Evolutionary conservation across 2,113 vertebrate species (phyloP).

Genomic region (Dasyprocta punctata): DNA sequence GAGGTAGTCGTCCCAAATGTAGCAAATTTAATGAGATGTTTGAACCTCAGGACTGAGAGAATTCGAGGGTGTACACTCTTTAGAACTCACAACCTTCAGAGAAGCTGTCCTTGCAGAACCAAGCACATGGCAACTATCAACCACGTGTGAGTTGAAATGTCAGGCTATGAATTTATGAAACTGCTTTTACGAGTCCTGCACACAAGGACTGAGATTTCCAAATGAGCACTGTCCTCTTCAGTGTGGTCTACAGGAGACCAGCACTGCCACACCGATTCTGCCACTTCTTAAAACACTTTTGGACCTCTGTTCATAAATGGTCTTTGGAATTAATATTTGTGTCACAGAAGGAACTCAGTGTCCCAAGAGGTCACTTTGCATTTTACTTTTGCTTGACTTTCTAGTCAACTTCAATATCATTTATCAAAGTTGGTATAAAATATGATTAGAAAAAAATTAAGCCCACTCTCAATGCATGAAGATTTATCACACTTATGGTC

Average conservation of each 20-base stretch:
- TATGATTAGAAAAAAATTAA: not conserved
- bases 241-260: not conserved
- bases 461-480: not conserved
- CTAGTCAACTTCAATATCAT: not conserved
- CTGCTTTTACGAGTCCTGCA: not conserved
- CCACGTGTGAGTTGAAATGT: not conserved
- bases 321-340: not conserved
- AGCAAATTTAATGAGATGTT: not conserved
- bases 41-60: not conserved
- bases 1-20: not conserved
- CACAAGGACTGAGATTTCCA: not conserved
- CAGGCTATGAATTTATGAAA: not conserved
- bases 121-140: not conserved
- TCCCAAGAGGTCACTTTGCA: not conserved
- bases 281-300: not conserved
- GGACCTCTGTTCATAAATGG: not conserved
- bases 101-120: too few relatives aligned
- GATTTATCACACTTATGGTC: not conserved
- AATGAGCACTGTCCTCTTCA: not conserved
- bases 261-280: not conserved
- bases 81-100: not conserved
- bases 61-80: not conserved
- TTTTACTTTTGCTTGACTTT: slow-evolving; percentile 31
- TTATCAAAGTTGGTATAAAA: not conserved
- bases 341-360: not conserved